These are phyloP conservation scores for Tinamus major DNA, from an alignment of 2,797 vertebrate species.

Conservation along the genomic window DNA sequence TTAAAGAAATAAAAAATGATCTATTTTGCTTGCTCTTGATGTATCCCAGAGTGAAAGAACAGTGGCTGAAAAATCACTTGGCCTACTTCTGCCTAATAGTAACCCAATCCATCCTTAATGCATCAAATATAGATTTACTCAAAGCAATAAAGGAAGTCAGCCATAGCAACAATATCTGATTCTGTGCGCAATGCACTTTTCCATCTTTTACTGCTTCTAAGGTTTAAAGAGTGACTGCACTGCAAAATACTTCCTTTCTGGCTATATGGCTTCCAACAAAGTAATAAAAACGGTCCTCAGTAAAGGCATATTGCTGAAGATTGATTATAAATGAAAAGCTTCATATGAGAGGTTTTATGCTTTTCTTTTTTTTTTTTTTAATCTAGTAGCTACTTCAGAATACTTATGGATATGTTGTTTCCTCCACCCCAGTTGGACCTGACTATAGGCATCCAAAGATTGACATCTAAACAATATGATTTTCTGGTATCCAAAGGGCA, in stretches of 20 bases:
- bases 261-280: background rate
- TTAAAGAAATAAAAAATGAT: background rate
- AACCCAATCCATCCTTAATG: conserved; percentile 40
- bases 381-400: background rate
- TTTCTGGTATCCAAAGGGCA: background rate
- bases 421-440: background rate
- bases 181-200: background rate
- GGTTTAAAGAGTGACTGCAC: background rate
- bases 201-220: conserved; percentile 18
- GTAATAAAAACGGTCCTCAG: background rate
- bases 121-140: conserved; percentile 56
- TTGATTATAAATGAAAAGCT: background rate
- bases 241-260: conserved; percentile 26
- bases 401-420: background rate
- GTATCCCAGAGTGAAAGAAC: background rate
- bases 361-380: background rate
- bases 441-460: background rate
- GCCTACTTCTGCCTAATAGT: conserved; percentile 11
- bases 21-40: background rate
- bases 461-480: background rate
- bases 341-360: background rate
- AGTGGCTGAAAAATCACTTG: conserved; percentile 9
- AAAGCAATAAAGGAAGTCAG: conserved; percentile 55
- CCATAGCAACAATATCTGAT: conserved; percentile 55
- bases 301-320: background rate